phyloP scores from a whole-genome alignment of 2,797 vertebrate species.

The Ataeniobius toweri region DNA sequence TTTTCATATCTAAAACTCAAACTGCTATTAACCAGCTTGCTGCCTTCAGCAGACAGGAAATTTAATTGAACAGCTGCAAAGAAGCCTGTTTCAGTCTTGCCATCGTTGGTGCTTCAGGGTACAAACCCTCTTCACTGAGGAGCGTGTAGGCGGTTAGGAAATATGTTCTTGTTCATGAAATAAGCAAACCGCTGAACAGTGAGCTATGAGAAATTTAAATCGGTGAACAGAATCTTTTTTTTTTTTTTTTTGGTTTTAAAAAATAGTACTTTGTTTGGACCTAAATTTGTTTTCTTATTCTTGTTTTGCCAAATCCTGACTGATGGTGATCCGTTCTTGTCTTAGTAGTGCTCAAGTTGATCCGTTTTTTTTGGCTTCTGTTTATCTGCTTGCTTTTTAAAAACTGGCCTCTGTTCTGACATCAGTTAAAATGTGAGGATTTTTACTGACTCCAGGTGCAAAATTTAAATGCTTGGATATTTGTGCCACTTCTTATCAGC shows the following conservation, averaged over 20 bases:
- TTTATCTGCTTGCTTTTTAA: background rate
- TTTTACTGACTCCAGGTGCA: background rate
- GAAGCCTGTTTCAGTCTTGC: background rate
- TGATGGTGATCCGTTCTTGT: background rate
- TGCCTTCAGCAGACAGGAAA: background rate
- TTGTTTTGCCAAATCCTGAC: background rate
- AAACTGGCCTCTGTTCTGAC: background rate
- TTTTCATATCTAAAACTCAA: background rate
- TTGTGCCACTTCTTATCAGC: background rate
- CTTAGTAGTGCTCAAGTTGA: too few species aligned
- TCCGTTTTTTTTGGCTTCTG: too few species aligned
- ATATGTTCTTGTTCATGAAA: background rate
- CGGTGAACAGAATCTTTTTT: background rate
- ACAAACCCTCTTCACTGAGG: background rate
- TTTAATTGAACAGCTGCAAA: background rate
- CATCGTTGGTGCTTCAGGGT: background rate
- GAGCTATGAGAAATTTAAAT: background rate
- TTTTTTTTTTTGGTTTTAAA: too few species aligned
- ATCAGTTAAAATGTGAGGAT: background rate
- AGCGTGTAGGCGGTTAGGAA: background rate
- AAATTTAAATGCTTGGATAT: background rate
- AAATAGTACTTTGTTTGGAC: background rate
- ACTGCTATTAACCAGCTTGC: background rate
- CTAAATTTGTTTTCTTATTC: background rate
- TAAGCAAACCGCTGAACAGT: background rate